Evolutionary conservation across 2,797 vertebrate species (phyloP).

Genomic region (Microtus agrestis): DNA sequence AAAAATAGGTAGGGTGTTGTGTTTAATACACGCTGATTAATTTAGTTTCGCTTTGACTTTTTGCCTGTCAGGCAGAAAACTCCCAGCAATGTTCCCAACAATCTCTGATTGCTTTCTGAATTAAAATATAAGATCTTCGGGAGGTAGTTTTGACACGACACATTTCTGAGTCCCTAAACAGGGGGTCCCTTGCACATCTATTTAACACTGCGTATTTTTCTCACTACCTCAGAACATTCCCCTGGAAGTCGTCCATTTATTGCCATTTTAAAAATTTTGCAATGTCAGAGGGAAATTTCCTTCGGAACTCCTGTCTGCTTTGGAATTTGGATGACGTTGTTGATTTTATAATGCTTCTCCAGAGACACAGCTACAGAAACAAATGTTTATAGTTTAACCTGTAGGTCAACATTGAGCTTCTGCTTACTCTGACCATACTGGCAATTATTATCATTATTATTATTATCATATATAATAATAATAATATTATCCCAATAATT

Average conservation of each 20-base stretch:
- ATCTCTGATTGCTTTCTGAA: conserved; percentile 60
- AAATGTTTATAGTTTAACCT: neutral
- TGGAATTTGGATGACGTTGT: neutral
- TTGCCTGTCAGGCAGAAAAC: conserved; percentile 13
- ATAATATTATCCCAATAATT: neutral
- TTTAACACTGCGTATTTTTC: conserved; percentile 12
- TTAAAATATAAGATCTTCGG: neutral
- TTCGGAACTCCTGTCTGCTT: conserved; percentile 13
- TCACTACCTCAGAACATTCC: neutral
- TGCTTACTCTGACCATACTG: neutral
- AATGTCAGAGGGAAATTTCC: neutral
- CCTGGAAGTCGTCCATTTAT: neutral
- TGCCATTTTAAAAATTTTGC: neutral
- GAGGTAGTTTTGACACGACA: conserved; percentile 36
- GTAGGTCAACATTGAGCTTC: neutral
- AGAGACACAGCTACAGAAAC: neutral
- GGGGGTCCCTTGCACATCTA: neutral
- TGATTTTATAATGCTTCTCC: neutral
- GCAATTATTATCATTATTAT: too few relatives aligned
- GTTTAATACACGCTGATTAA: conserved; percentile 62
- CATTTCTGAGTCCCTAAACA: conserved; percentile 36
- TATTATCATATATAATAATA: too few relatives aligned
- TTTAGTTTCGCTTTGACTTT: neutral
- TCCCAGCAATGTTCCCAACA: conserved; percentile 50
- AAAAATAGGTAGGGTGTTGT: conserved; percentile 18